These are phyloP conservation scores for Protosalanx chinensis DNA, from an alignment of 2,797 vertebrate genomes.

Conservation along the genomic window DNA sequence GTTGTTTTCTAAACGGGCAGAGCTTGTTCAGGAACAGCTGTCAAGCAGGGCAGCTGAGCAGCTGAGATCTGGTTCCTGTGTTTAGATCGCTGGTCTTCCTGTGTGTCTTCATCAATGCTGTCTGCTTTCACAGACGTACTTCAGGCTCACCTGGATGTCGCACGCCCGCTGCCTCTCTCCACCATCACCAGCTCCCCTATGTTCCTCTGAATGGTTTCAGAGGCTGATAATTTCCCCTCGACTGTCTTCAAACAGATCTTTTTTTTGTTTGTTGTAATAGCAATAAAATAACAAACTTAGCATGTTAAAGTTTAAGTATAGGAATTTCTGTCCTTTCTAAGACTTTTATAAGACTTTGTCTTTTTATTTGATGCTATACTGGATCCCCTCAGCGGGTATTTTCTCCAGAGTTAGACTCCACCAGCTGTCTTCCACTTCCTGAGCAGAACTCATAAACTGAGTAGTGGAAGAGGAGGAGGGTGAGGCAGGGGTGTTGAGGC, in stretches of 20 bases:
- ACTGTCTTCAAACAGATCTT: background rate
- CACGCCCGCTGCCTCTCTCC: too few species aligned
- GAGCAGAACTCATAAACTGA: constrained; percentile 52
- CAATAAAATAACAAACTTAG: constrained; percentile 43
- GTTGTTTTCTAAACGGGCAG: too few species aligned
- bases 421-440: constrained; percentile 62
- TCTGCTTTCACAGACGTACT: too few species aligned
- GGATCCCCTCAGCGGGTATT: constrained; percentile 57
- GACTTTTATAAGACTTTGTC: constrained; percentile 53
- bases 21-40: too few species aligned
- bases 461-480: constrained; percentile 29
- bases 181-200: too few species aligned
- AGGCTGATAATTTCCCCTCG: too few species aligned
- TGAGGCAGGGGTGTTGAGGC: background rate
- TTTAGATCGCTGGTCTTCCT: too few species aligned
- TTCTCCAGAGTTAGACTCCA: constrained; percentile 53
- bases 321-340: constrained; percentile 55
- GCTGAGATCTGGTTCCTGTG: too few species aligned
- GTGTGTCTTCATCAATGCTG: too few species aligned
- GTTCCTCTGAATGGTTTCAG: too few species aligned
- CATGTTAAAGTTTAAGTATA: constrained; percentile 59
- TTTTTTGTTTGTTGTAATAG: constrained; percentile 25
- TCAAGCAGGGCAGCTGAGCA: too few species aligned
- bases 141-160: too few species aligned
- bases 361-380: constrained; percentile 63